Evolutionary conservation across 2,888 invertebrate species (phyloP).

Genomic region (Schrankia costaestrigalis): DNA sequence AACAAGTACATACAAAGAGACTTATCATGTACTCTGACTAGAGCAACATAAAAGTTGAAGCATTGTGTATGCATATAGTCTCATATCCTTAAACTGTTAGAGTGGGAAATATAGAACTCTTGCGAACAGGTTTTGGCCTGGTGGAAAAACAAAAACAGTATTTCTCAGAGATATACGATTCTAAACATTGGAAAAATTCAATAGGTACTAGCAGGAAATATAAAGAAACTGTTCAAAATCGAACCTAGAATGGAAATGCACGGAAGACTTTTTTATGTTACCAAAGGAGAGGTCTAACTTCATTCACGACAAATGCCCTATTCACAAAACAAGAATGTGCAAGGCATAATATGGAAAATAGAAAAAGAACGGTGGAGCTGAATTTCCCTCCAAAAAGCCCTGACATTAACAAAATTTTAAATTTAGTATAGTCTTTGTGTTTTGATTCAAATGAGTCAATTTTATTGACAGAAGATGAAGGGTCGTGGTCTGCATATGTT

Average conservation of each 20-base stretch:
- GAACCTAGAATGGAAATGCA: slow-evolving; percentile 19
- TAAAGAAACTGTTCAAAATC: slow-evolving; percentile 16
- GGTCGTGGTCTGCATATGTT: too few relatives aligned
- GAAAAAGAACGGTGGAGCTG: too few relatives aligned
- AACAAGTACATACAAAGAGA: slow-evolving; percentile 19
- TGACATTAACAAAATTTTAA: too few relatives aligned
- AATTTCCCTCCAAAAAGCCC: too few relatives aligned
- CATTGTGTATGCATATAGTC: slow-evolving; percentile 22
- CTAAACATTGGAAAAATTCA: slow-evolving; percentile 20
- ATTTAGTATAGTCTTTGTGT: too few relatives aligned
- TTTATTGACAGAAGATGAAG: too few relatives aligned
- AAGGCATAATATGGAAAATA: too few relatives aligned
- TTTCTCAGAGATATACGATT: slow-evolving; percentile 23
- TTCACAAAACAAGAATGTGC: too few relatives aligned
- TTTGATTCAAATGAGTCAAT: too few relatives aligned
- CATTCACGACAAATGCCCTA: too few relatives aligned
- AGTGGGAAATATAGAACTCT: slow-evolving; percentile 25
- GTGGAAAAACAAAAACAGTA: slow-evolving; percentile 26
- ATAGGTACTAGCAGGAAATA: slow-evolving; percentile 14
- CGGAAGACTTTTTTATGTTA: slow-evolving; percentile 15
- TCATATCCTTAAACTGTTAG: slow-evolving; percentile 14
- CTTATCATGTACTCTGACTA: slow-evolving; percentile 26
- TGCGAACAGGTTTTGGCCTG: slow-evolving; percentile 22
- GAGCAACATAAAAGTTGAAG: slow-evolving; percentile 32
- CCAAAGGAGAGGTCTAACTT: too few relatives aligned